Percentiles rank a stretch among this genome's conserved stretches.
Evolutionary conservation across 2,113 vertebrate species (phyloP).

Genomic region (Elgaria multicarinata): DNA sequence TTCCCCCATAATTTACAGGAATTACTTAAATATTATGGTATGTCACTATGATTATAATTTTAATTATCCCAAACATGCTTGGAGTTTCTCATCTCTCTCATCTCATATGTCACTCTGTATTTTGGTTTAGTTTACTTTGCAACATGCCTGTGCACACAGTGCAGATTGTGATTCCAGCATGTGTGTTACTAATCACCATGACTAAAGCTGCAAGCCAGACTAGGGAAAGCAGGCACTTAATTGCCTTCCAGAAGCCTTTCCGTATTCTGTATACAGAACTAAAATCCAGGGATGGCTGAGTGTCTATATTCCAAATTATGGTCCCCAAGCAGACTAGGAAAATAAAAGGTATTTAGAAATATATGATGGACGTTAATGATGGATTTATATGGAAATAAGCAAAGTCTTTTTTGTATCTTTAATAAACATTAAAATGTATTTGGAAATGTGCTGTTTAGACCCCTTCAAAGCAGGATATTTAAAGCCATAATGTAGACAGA

Average conservation of each 20-base stretch:
- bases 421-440: neutral
- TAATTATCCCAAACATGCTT: neutral
- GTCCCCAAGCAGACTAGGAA: neutral
- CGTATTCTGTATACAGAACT: constrained; percentile 3
- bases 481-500: neutral
- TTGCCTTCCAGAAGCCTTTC: neutral
- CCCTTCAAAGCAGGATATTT: neutral
- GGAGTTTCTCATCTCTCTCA: constrained; percentile 3
- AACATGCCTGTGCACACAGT: rapidly evolving
- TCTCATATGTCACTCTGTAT: neutral
- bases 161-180: neutral
- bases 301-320: constrained; percentile 40
- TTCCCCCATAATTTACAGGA: neutral
- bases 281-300: neutral
- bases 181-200: neutral
- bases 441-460: constrained; percentile 26
- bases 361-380: neutral
- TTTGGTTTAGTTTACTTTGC: constrained; percentile 3
- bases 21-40: constrained; percentile 3
- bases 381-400: neutral
- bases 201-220: neutral
- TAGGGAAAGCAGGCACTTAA: constrained; percentile 48
- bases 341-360: constrained; percentile 25
- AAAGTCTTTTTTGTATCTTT: neutral
- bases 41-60: neutral